Percentiles rank a stretch among this genome's conserved stretches.
phyloP scores from a whole-genome alignment of 1,140 invertebrate species.

The Drosophila rhopaloa region DNA sequence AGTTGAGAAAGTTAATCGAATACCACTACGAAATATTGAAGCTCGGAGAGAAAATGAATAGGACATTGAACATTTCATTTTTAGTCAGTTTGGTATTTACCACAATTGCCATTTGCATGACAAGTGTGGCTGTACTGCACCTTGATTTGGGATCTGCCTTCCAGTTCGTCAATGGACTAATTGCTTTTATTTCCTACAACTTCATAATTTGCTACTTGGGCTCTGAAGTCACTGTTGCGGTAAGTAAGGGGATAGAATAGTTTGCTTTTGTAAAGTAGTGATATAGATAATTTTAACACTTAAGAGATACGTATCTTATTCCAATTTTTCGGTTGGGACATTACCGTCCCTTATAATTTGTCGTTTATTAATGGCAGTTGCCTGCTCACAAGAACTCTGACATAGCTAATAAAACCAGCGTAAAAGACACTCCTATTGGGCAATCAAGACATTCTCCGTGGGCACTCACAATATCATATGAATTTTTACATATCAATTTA shows the following conservation, averaged over 20 bases:
- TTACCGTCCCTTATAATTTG: no score
- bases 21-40: constrained; percentile 55
- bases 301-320: no score
- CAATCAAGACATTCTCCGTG: no score
- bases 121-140: constrained; percentile 65
- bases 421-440: no score
- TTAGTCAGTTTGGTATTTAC: constrained; percentile 61
- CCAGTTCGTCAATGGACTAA: constrained; percentile 58
- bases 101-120: constrained; percentile 69
- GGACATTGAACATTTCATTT: constrained; percentile 61
- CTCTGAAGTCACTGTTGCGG: constrained; percentile 41
- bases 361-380: no score
- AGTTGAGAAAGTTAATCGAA: constrained; percentile 44
- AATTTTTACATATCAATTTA: no score
- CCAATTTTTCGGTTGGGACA: no score
- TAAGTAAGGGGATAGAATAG: constrained; percentile 11
- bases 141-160: constrained; percentile 48
- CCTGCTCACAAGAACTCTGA: no score
- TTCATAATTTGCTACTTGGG: constrained; percentile 56
- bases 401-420: no score
- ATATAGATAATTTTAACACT: no score
- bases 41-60: constrained; percentile 46
- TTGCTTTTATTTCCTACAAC: constrained; percentile 43
- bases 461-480: no score
- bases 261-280: no score